Evolutionary conservation across 1,140 invertebrate species (phyloP).

Genomic region (Drosophila persimilis): DNA sequence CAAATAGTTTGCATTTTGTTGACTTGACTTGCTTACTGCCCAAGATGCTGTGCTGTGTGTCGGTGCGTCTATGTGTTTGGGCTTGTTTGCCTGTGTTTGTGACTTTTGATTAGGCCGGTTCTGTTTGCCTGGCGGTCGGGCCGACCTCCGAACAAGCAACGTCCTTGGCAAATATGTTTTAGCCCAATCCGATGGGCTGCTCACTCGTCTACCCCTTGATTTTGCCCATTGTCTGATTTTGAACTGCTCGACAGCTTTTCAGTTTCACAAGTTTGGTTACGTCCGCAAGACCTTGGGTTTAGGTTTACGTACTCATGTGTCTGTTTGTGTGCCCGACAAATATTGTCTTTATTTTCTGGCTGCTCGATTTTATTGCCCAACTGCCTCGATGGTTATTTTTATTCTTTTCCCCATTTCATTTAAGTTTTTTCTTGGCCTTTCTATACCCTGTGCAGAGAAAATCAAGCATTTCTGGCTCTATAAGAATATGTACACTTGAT

Average conservation of each 20-base stretch:
- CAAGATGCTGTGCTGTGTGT: slow-evolving; percentile 47
- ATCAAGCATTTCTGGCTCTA: no score
- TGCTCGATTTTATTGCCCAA: slow-evolving; percentile 47
- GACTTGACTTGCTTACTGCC: slow-evolving; percentile 66
- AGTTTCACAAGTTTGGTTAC: slow-evolving; percentile 11
- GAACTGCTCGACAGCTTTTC: slow-evolving; percentile 9
- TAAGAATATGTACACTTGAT: no score
- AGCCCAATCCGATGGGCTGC: slow-evolving; percentile 17
- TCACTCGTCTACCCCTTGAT: slow-evolving; percentile 9
- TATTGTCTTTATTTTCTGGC: slow-evolving; percentile 69
- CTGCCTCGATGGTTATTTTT: slow-evolving; percentile 56
- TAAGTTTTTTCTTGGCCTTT: neutral
- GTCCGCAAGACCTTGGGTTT: slow-evolving; percentile 1
- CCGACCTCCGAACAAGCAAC: slow-evolving; percentile 26
- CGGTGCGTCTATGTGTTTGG: slow-evolving; percentile 4
- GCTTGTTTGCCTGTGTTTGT: slow-evolving; percentile 53
- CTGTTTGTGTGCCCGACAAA: slow-evolving; percentile 43
- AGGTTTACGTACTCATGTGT: neutral
- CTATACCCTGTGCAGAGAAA: no score
- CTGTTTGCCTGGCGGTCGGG: slow-evolving; percentile 71
- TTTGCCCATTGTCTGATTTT: slow-evolving; percentile 30
- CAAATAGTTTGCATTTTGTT: slow-evolving; percentile 78
- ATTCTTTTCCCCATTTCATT: slow-evolving; percentile 37
- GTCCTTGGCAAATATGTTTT: slow-evolving; percentile 67
- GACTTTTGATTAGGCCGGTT: slow-evolving; percentile 72